Evolutionary conservation across 2,113 vertebrate species (phyloP), one percentile per base, ranked within the genome.

Genomic region (Antechinus stuartii): DNA sequence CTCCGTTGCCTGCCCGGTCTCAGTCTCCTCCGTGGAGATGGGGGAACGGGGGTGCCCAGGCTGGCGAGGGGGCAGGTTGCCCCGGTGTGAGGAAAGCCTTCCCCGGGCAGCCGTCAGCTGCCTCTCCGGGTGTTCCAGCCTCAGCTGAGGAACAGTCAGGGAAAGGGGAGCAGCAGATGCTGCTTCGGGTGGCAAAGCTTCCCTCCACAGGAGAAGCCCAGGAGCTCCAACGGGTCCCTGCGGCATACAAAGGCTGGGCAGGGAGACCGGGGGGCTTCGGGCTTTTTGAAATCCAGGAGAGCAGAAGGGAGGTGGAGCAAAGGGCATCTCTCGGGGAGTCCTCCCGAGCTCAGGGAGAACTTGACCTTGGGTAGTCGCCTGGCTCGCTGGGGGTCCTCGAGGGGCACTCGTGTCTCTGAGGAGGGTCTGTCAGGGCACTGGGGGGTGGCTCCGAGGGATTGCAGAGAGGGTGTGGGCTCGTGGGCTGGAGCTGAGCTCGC

Each of bases 71-170:
- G 5, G 57, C 4, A 35, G 27, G 90, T 92, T 92, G 46, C 89
- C 26, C 8, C 10, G 24, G 56, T 55, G 14, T 55, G 10, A 0
- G 93, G 93, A 89, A n/a, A 93, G 90, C 57, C 0, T 10, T 76
- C 24, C 24, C 25, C 27, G 25, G 24, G 46, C 46, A 27, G 50
- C 24, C 2, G 92, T 42, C 19, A 24, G 22, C 11, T 6, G 25
- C 49, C 19, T 49, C 55, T 3, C 42, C 0, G 26, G 24, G 84
- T 26, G 46, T 27, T 57, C 14, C 50, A 84, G 68, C 19, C 35
- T 47, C 0, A 0, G 47, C 47, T 0, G 0, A 0, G 35, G 9
- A 19, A 19, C n/a, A 0, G 9, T 3, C 5, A 46, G 94, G 91
- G 61, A 19, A 10, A 0, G 52, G 19, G 0, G 12, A 16, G 22